Evolutionary conservation across 2,888 invertebrate genomes (phyloP), one percentile per base, ranked within the genome.

Genomic region (Oxyteleia sp.): DNA sequence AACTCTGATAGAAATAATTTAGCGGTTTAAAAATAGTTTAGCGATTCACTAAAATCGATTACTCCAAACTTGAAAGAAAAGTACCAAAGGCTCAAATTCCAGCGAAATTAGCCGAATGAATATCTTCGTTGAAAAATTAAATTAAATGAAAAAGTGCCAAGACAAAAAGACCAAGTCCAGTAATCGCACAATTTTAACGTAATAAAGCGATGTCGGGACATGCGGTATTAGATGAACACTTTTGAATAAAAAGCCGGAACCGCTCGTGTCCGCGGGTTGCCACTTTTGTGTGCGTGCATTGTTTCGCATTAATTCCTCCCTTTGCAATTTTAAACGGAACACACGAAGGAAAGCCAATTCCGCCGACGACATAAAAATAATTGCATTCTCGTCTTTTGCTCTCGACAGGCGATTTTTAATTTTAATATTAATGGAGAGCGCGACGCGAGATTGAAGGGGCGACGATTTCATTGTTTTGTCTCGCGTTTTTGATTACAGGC

Each of bases 341-440:
- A 13, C 18, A 49, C 13, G 64, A 64, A 49, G 43, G 35, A 51
- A 66, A 51, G 18, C 41, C 51, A 51, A 66, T 66, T 66, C 45
- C 43, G 10, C n/a, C 43, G 8, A 68, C 53, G 53, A 68, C 68
- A 43, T 29, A 53, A 68, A 68, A 68, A 68, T 68, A 68, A 68
- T 68, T 68, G 43, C 53, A 8, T 29, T 53, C 41, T 26, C 53
- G 43, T 68, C 66, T 35, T 53, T 55, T 13, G 7, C 29, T 45
- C 45, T 10, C 20, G 55, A 45, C 45, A 29, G 41, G 13, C 45
- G 45, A 55, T 55, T 69, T 69, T 69, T 69, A 69, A 69, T 55
- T 69, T 69, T 69, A 43, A 55, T 69, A 55, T 69, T 55, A 69
- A 69, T 69, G 18, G 29, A 69, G 15, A 55, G n/a, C n/a, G n/a